Conservation (phyloP, 1,140 invertebrate species). For the Drosophila lacertosa region DNA sequence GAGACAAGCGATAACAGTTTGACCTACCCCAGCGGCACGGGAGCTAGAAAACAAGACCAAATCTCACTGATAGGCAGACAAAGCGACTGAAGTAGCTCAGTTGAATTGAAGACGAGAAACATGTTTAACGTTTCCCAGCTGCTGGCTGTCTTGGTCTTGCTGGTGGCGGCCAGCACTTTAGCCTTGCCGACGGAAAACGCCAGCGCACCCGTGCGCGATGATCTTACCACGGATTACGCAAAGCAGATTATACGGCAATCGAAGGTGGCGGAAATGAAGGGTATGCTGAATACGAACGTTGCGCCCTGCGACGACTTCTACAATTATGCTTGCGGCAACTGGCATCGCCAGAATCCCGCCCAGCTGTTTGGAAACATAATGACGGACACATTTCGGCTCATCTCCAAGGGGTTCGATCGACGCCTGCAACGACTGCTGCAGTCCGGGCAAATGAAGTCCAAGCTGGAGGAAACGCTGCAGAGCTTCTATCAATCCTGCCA, state of each 20-base stretch:
- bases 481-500: constrained; percentile 61
- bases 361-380: constrained; percentile 38
- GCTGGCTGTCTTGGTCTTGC: constrained; percentile 1
- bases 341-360: constrained; percentile 84
- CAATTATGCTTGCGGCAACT: constrained; percentile 88
- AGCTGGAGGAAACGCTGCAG: constrained; percentile 59
- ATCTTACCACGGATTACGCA: constrained; percentile 53
- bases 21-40: constrained; percentile 39
- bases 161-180: background rate
- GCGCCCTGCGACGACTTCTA: constrained; percentile 88
- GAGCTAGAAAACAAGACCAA: constrained; percentile 27
- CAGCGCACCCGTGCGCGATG: constrained; percentile 26
- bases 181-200: constrained; percentile 12
- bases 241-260: constrained; percentile 51
- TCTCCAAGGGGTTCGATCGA: constrained; percentile 58
- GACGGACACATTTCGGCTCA: constrained; percentile 60
- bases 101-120: constrained; percentile 33
- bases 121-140: constrained; percentile 41
- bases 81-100: constrained; percentile 34
- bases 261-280: constrained; percentile 67
- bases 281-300: constrained; percentile 84
- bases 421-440: constrained; percentile 43
- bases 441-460: constrained; percentile 15
- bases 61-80: constrained; percentile 46
- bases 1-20: no score